Base-by-base conservation (phyloP, 1,140 invertebrate genomes). In the Coptotermes formosanus region DNA sequence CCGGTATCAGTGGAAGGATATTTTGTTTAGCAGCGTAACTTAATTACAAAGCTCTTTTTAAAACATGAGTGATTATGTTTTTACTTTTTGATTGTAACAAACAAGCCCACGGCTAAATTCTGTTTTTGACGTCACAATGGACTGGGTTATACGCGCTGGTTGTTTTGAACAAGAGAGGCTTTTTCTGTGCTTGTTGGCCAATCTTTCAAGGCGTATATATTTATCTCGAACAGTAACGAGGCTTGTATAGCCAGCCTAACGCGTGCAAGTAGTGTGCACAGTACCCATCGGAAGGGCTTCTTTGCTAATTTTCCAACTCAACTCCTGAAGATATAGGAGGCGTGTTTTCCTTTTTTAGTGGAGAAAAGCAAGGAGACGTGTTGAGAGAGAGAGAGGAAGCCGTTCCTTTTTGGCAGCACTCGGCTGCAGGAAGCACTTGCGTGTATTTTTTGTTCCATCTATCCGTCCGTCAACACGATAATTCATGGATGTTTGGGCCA, bases 81-180 rank as follows among this genome's bases (percentile, higher is more conserved):
- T 75, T 30, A 30, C n/a, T 55, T 25, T 75, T 75, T 75, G 64
- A n/a, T 30, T 25, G 64, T 75, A 64, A 19, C 59, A 6, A 64
- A 64, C 25, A 64, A 23, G 59, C 59, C 19, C n/a, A 30, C 25
- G 64, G 64, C n/a, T n/a, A 75, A 75, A 75, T 75, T 75, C 64
- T 75, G 64, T n/a, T 75, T n/a, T 75, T 75, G 64, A 75, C 64
- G n/a, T 75, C 14, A 30, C 64, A 75, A n/a, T 75, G 64, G n/a
- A 75, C 7, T 23, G 25, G 25, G 25, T 64, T 64, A 64, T n/a
- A 64, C 25, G 21, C 59, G 19, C 12, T n/a, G 59, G 25, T 16
- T 55, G 19, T 55, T 55, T 21, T 55, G 19, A 55, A 55, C 52
- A 55, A 55, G 21, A 55, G 52, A 55, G 14, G 52, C 52, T 55